A percentile compares a stretch with the other conserved stretches of the same genome.
These are phyloP conservation scores for Oxycera nigricornis DNA, from an alignment of 2,888 invertebrate genomes.

Conservation along the genomic window DNA sequence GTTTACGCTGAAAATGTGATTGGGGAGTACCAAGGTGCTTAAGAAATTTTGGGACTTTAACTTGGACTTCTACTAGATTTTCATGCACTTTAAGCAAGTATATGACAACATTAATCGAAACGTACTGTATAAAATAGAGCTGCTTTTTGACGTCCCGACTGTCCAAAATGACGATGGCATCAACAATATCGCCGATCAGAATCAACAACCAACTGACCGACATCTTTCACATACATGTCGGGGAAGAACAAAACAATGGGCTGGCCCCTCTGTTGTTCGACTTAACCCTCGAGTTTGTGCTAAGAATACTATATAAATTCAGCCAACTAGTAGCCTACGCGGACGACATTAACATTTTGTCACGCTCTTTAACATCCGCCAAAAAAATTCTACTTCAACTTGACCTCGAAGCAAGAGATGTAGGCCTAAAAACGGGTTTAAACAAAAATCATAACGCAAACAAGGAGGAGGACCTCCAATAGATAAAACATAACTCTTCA, in stretches of 20 bases:
- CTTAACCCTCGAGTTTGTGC: not conserved
- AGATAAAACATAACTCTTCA: not conserved
- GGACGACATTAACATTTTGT: not conserved
- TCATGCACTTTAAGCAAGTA: not conserved
- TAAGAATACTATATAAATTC: not conserved
- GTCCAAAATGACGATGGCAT: not conserved
- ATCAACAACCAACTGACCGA: not conserved
- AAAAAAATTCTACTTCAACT: not conserved
- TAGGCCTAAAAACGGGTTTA: not conserved
- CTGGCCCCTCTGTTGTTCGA: not conserved
- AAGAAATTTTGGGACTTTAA: not conserved
- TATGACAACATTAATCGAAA: not conserved
- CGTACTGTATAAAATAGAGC: slow-evolving; percentile 5
- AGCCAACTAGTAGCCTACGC: not conserved
- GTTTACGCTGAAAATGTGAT: no score
- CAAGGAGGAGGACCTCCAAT: not conserved
- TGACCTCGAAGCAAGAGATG: not conserved
- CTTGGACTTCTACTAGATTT: slow-evolving; percentile 1
- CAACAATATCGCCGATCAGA: not conserved
- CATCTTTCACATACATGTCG: not conserved
- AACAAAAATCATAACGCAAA: not conserved
- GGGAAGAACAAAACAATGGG: not conserved
- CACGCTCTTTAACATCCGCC: not conserved
- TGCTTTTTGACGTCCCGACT: not conserved
- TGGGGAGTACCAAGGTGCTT: not conserved